Conservation (phyloP, 2,113 vertebrate genomes). For the human region DNA sequence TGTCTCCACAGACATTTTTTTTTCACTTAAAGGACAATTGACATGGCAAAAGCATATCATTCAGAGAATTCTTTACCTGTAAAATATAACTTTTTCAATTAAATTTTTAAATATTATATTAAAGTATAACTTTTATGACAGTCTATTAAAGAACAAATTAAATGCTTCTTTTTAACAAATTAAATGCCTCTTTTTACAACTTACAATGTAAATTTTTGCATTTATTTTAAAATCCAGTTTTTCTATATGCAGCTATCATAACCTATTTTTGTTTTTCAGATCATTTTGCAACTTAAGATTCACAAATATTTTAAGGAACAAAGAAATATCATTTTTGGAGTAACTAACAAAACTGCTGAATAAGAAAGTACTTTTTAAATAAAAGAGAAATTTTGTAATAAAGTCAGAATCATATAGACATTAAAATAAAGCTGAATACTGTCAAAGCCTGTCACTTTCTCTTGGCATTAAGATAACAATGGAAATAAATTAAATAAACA, state of each 20-base stretch:
- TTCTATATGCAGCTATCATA: neutral
- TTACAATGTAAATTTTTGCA: neutral
- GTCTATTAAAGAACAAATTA: neutral
- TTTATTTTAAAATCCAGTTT: neutral
- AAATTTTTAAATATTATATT: neutral
- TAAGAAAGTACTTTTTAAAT: neutral
- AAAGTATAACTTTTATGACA: neutral
- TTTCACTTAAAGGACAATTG: neutral
- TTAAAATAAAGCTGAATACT: neutral
- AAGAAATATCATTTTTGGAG: neutral
- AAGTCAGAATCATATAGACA: neutral
- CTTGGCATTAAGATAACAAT: neutral
- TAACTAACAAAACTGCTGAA: neutral
- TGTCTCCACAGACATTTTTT: neutral
- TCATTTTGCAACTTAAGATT: neutral
- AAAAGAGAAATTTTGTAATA: neutral
- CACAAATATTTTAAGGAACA: neutral
- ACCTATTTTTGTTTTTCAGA: neutral
- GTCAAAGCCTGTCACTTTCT: neutral
- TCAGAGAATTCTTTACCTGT: neutral
- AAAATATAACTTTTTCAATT: conserved; percentile 10
- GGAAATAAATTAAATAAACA: neutral
- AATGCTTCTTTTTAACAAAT: neutral
- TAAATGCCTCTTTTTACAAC: neutral
- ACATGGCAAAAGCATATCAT: neutral